These are phyloP conservation scores for Laterallus jamaicensis DNA, from an alignment of 2,113 vertebrate genomes.

Conservation along the genomic window DNA sequence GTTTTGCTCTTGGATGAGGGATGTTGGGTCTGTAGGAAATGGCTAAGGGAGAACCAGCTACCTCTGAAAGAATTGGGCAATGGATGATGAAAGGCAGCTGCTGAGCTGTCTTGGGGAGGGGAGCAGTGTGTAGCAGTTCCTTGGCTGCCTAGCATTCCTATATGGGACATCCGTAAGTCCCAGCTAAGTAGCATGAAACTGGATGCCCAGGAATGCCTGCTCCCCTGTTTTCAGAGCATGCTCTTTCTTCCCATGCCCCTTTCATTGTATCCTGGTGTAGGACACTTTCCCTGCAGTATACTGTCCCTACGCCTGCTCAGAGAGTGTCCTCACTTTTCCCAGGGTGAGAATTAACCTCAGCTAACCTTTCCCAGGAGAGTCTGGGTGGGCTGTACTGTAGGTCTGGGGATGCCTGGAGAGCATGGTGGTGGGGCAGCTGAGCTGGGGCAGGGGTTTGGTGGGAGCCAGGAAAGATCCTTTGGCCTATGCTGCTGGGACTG, in stretches of 20 bases:
- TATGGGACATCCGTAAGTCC: not conserved
- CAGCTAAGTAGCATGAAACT: not conserved
- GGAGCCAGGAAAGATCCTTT: not conserved
- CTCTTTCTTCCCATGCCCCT: not conserved
- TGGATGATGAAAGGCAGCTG: not conserved
- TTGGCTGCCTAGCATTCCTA: not conserved
- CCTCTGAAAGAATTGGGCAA: not conserved
- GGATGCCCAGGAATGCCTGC: not conserved
- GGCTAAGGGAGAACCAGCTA: not conserved
- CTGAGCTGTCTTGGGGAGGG: not conserved
- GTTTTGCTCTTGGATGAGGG: not conserved
- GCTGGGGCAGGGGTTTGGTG: not conserved
- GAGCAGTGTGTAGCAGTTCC: not conserved
- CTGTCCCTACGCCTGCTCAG: not conserved
- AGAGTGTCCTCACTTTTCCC: not conserved
- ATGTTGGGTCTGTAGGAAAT: not conserved
- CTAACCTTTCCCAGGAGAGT: not conserved
- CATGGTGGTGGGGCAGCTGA: not conserved
- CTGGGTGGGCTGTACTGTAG: not conserved
- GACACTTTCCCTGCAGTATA: not conserved
- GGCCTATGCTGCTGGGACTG: not conserved
- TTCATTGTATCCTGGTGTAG: not conserved
- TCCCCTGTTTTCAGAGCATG: not conserved
- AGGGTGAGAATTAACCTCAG: not conserved
- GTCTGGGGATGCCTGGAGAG: not conserved